Percentiles rank a stretch among this genome's conserved stretches.
phyloP scores from a whole-genome alignment of 64 coral and sea anemone species.

The Pocillopora damicornis region DNA sequence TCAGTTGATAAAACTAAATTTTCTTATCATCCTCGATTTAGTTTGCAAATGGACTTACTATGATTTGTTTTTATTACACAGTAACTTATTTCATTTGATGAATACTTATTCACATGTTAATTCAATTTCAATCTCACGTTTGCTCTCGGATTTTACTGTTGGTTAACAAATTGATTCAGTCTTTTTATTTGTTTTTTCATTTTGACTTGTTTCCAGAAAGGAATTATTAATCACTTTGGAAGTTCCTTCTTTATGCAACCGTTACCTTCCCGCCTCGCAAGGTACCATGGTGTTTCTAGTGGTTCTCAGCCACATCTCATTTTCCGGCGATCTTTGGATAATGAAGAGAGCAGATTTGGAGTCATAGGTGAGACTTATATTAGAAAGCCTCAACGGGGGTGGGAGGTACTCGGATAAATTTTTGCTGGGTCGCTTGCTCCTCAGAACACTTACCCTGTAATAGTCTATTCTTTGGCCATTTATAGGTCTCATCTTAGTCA shows the following conservation, averaged over 20 bases:
- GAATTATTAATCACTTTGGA: constrained; percentile 24
- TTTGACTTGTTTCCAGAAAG: constrained; percentile 10
- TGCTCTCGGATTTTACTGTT: background rate
- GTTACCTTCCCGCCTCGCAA: constrained; percentile 35
- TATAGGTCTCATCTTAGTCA: too few relatives aligned
- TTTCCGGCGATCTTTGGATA: constrained; percentile 13
- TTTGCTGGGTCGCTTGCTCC: too few relatives aligned
- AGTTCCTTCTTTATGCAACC: constrained; percentile 42
- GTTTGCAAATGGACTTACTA: too few relatives aligned
- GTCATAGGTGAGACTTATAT: background rate
- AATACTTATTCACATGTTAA: background rate
- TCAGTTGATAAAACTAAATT: too few relatives aligned
- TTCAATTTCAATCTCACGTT: background rate
- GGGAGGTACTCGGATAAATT: too few relatives aligned
- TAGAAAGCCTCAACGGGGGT: too few relatives aligned
- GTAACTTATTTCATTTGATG: too few relatives aligned
- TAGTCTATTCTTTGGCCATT: too few relatives aligned
- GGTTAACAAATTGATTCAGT: background rate
- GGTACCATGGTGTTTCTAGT: background rate
- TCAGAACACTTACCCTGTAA: background rate
- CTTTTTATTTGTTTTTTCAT: background rate
- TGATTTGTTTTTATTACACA: too few relatives aligned
- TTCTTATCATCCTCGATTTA: too few relatives aligned
- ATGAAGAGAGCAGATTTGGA: background rate
- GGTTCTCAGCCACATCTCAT: constrained; percentile 32